These are phyloP conservation scores for Anoplius nigerrimus DNA, from an alignment of 2,888 invertebrate genomes.

Conservation along the genomic window DNA sequence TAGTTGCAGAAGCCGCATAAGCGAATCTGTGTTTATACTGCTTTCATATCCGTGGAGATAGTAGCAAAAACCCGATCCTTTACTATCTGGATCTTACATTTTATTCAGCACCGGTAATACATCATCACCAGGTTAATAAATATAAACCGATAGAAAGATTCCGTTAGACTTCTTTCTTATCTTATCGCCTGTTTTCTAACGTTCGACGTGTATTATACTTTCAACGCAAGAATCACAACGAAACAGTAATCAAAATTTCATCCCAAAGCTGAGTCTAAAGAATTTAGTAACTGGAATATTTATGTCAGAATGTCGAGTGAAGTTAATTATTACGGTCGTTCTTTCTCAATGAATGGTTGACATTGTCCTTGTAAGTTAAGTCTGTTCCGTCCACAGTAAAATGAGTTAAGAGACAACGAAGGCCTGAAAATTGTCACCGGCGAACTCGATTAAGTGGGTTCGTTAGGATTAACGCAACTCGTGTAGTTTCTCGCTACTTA, in stretches of 20 bases:
- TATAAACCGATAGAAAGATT: conserved; percentile 14
- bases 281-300: too few species aligned
- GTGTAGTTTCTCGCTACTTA: conserved; percentile 55
- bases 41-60: conserved; percentile 22
- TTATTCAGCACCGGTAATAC: conserved; percentile 41
- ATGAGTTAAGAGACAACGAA: neutral
- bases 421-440: conserved; percentile 2
- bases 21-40: conserved; percentile 9
- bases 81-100: conserved; percentile 17
- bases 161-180: conserved; percentile 21
- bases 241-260: too few species aligned
- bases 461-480: conserved; percentile 33
- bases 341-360: too few species aligned
- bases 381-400: too few species aligned
- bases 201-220: too few species aligned
- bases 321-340: too few species aligned
- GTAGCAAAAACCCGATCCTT: conserved; percentile 23
- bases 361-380: too few species aligned
- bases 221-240: too few species aligned
- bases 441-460: conserved; percentile 53
- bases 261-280: too few species aligned
- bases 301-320: too few species aligned
- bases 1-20: conserved; percentile 26
- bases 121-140: conserved; percentile 1
- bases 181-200: conserved; percentile 23